phyloP scores from a whole-genome alignment of 1,140 invertebrate genomes.

The Pachyrhynchus sulphureomaculatus region DNA sequence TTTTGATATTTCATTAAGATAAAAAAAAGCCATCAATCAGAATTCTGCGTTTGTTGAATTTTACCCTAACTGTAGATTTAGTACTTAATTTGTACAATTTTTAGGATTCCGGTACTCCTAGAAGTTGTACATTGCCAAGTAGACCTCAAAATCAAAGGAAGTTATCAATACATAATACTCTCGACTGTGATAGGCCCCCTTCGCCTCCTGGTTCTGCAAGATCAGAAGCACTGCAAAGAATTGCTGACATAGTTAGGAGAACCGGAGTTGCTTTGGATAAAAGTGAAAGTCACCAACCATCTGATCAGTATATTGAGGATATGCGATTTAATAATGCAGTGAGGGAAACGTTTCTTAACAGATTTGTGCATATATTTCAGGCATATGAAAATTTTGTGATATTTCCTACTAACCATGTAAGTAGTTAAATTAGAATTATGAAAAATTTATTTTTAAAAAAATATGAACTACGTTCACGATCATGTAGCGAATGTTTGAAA shows the following conservation, averaged over 20 bases:
- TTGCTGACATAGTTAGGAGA: constrained; percentile 76
- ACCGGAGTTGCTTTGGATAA: constrained; percentile 60
- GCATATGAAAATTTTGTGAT: constrained; percentile 97
- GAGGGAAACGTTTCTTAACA: constrained; percentile 92
- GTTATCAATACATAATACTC: constrained; percentile 70
- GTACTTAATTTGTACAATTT: too few relatives aligned
- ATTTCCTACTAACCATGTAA: constrained; percentile 76
- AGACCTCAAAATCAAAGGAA: constrained; percentile 62
- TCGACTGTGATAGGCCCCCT: constrained; percentile 66
- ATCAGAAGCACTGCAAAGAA: constrained; percentile 72
- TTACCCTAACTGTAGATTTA: too few relatives aligned
- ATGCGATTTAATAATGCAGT: constrained; percentile 89
- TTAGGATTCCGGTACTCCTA: constrained; percentile 59
- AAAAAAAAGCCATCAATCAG: too few relatives aligned
- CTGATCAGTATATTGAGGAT: constrained; percentile 81
- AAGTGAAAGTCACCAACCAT: constrained; percentile 48
- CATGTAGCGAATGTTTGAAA: too few relatives aligned
- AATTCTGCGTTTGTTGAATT: too few relatives aligned
- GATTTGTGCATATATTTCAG: constrained; percentile 94
- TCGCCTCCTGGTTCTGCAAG: constrained; percentile 61
- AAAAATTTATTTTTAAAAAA: too few relatives aligned
- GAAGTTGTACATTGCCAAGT: constrained; percentile 58
- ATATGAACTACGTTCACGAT: too few relatives aligned
- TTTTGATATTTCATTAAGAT: too few relatives aligned
- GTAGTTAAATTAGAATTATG: too few relatives aligned